These are phyloP conservation scores for Salarias fasciatus DNA, from an alignment of 2,797 vertebrate genomes.

Conservation along the genomic window DNA sequence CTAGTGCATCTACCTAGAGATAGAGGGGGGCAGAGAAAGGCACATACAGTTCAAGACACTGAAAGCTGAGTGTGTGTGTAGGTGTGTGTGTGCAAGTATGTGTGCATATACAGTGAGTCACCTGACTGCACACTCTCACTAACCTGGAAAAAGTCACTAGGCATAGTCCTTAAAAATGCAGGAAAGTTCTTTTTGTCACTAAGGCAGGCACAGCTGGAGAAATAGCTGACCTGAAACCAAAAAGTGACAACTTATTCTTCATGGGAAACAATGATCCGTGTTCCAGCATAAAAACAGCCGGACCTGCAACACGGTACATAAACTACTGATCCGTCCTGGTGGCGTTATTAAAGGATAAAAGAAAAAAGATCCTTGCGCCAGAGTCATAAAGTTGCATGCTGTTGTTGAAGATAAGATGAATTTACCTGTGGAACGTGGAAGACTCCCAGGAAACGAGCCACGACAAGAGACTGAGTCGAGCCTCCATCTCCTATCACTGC, in stretches of 20 bases:
- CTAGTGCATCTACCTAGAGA: constrained; percentile 77
- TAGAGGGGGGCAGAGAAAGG: background rate
- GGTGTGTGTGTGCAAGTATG: background rate
- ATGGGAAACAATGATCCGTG: too few relatives aligned
- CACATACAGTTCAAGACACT: too few relatives aligned
- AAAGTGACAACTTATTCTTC: too few relatives aligned
- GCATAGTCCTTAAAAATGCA: constrained; percentile 86
- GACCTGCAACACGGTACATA: background rate
- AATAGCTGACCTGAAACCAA: constrained; percentile 82
- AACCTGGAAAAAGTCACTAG: constrained; percentile 86
- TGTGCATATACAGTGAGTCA: background rate
- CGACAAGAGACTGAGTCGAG: constrained; percentile 84
- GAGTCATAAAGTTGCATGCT: background rate
- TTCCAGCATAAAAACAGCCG: background rate
- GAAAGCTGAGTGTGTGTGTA: too few relatives aligned
- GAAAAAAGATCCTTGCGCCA: background rate
- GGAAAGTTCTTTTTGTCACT: constrained; percentile 84
- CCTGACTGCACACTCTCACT: background rate
- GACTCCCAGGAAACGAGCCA: constrained; percentile 81
- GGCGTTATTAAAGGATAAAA: background rate
- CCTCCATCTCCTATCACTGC: constrained; percentile 85
- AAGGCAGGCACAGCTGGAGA: constrained; percentile 86
- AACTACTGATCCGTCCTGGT: background rate
- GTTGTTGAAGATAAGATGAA: background rate
- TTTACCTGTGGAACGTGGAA: constrained; percentile 83